Evolutionary conservation across 1,140 invertebrate genomes (phyloP), one percentile per base, ranked within the genome.

Genomic region (Mylabris phalerata): DNA sequence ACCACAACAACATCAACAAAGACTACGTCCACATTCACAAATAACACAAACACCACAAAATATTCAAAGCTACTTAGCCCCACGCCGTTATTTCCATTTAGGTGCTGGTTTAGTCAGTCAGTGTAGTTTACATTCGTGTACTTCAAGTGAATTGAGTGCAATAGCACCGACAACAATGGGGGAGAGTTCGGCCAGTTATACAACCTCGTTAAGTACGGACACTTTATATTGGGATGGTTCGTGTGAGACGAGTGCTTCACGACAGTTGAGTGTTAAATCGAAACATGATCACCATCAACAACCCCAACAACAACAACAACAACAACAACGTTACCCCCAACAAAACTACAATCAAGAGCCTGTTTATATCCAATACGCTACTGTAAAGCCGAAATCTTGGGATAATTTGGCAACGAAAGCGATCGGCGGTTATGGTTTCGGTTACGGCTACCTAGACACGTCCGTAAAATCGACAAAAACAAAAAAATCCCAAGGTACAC

Each of bases 381-480:
- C 81, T 41, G 82, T 80, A 1, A 90, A 92, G 67, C 89, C 89
- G 3, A 91, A 92, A 68, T 92, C 89, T 0, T 92, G 90, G 89
- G 89, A 92, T 67, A 92, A 92, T 76, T 75, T 93, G 19, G 64
- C 70, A 6, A 90, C 87, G 1, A 90, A 90, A 75, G 84, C 85
- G 1, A 86, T 89, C 55, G 87, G 88, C 9, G 89, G 87, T 0
- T 90, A 91, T 64, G 88, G 88, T 24, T 91, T 89, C 63, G 88
- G 88, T 3, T 92, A 91, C 67, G 89, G 89, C 1, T 92, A 89
- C 64, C 73, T 89, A 38, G 87, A 89, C 64, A 59, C 75, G 70
- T 49, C 49, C 57, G 45, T 71, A 76, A 75, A 68, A 79, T 77
- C 38, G 60, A 73, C 3, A 76, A 48, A 49, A 4, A 62, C 52